Evolutionary conservation across 2,113 vertebrate species (phyloP), one percentile per base, ranked within the genome.

Genomic region (Rhagologus leucostigma): DNA sequence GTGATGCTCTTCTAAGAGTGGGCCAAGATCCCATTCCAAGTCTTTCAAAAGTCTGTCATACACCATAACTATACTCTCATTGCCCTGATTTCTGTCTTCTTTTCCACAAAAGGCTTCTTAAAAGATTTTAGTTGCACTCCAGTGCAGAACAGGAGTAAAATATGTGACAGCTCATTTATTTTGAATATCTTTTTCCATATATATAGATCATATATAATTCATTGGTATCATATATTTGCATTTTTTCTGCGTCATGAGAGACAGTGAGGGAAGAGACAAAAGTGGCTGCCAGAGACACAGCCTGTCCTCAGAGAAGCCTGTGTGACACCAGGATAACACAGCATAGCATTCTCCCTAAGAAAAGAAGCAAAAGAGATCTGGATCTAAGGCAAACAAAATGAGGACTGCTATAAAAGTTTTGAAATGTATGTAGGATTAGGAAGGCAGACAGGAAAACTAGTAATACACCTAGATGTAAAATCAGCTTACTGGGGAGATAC

Each of bases 1-100:
- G 27, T 35, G 41, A 77, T 41, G 12, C 8, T 39, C 29, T 85
- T 24, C 29, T 49, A n/a, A 0, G 0, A 68, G 17, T 23, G 7
- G 9, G 6, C 8, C 41, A 83, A 76, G 32, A 65, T 69, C 23
- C 26, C 64, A 1, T 55, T 78, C 27, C 44, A 84, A 64, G 56
- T 32, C 41, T 73, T 94, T 56, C 0, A 84, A 80, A 74, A 32
- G 15, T 68, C 56, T 84, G 20, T 53, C 24, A 11, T n/a, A 37
- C 33, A 52, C 26, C 13, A 4, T 49, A 50, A 41, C 10, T 19
- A 4, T 18, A 49, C 26, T 23, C 29, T 68, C 23, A n/a, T 23
- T 69, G 49, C 21, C n/a, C 24, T 69, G n/a, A n/a, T 46, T 46
- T 37, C 21, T 55, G 26, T 84, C 13, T 56, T 79, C 29, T 56